Base-by-base conservation (phyloP, 2,113 vertebrate genomes). In the Lampris megalopsis region DNA sequence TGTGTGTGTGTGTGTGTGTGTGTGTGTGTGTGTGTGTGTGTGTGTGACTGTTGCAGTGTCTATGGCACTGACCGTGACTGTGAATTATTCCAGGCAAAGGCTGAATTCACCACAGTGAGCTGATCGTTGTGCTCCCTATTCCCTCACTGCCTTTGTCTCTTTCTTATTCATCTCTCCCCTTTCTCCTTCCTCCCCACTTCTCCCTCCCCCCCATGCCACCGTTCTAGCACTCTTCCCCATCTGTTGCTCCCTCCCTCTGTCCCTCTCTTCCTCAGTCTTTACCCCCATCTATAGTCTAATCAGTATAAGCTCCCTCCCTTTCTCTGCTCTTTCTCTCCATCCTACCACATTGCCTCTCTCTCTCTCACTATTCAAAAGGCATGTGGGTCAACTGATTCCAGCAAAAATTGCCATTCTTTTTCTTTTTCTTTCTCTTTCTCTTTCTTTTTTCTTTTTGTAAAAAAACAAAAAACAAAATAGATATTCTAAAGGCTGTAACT, bases 31-130 rank as follows among this genome's bases (percentile, higher is more conserved):
- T 13, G 50, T 53, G 50, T 13, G 50, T 53, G 50, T 53, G 73
- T 77, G 73, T 83, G 79, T 81, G 70, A 67, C 60, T 84, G 78
- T 68, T 70, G 71, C 47, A 67, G 68, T 40, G 52, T 75, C 59
- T 64, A 75, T 71, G 59, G 71, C 79, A 52, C 64, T 71, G 59
- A 77, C 82, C 70, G 36, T 84, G 76, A 81, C 76, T 73, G 68
- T 43, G 8, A 37, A 43, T 38, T 36, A 56, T 54, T 53, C 53
- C 56, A 73, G 35, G 68, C 59, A 69, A 78, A 69, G 54, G 49
- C 10, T 59, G 58, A 71, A 82, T 50, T 74, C 63, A 68, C 11
- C 53, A 43, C 62, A 13, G 10, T 53, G 64, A 83, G 64, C 68
- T 53, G 42, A 83, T 63, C 49, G 52, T 50, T 40, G 70, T 35